Evolutionary conservation across 2,797 vertebrate species (phyloP).

Genomic region (Acipenser oxyrinchus): DNA sequence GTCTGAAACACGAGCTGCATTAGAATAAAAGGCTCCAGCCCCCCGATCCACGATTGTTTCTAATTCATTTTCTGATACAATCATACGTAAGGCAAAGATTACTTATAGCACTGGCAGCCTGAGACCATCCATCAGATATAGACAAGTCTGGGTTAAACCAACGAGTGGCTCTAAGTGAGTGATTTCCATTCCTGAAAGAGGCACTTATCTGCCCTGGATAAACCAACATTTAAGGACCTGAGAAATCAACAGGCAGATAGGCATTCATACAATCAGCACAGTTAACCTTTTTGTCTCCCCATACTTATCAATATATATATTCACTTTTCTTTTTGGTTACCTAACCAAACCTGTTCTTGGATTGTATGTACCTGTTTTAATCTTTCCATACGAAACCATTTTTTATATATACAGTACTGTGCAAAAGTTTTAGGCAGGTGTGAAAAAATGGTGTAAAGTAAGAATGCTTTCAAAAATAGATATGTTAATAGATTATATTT

Average conservation of each 20-base stretch:
- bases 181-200: conserved; percentile 3
- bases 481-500: too few species aligned
- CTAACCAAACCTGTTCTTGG: too few species aligned
- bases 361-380: too few species aligned
- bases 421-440: too few species aligned
- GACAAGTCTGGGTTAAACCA: conserved; percentile 4
- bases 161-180: background rate
- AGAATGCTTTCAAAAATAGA: too few species aligned
- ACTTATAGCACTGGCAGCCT: background rate
- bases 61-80: conserved; percentile 14
- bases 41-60: background rate
- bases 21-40: too few species aligned
- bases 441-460: too few species aligned
- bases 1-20: too few species aligned
- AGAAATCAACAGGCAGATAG: background rate
- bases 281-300: background rate
- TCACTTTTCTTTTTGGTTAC: too few species aligned
- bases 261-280: background rate
- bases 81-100: conserved; percentile 5
- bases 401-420: too few species aligned
- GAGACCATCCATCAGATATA: conserved; percentile 5
- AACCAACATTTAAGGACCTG: background rate
- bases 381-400: too few species aligned
- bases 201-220: background rate
- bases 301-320: too few species aligned